phyloP scores from a whole-genome alignment of 2,113 vertebrate species.

The Tyrannus savana region DNA sequence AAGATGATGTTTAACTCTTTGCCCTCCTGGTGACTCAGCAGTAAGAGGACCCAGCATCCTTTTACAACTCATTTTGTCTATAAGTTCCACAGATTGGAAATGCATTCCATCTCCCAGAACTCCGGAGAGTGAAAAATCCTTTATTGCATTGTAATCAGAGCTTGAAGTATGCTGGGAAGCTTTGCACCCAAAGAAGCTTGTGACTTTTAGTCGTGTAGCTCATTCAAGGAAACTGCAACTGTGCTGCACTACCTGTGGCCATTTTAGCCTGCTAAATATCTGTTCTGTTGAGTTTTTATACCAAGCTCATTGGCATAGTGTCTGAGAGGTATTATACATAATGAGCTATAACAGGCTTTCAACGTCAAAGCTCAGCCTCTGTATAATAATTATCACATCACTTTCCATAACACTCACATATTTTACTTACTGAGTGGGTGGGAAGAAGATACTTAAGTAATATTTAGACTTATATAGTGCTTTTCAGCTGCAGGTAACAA shows the following conservation, averaged over 20 bases:
- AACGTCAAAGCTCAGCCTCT: slow-evolving; percentile 11
- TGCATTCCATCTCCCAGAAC: background rate
- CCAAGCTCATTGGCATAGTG: background rate
- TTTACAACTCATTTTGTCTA: background rate
- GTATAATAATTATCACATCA: slow-evolving; percentile 24
- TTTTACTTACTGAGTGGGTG: slow-evolving; percentile 26
- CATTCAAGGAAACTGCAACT: background rate
- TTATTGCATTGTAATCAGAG: background rate
- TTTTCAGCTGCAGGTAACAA: slow-evolving; percentile 10
- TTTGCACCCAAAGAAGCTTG: background rate
- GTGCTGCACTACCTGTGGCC: background rate
- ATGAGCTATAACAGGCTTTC: slow-evolving; percentile 16
- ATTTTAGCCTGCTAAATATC: background rate
- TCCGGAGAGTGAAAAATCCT: background rate
- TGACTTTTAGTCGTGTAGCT: accelerated
- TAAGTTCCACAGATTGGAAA: background rate
- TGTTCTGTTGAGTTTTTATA: background rate
- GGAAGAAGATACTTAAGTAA: slow-evolving; percentile 31
- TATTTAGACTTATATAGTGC: slow-evolving; percentile 30
- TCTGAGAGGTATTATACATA: slow-evolving; percentile 1
- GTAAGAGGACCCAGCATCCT: background rate
- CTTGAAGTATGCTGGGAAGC: background rate
- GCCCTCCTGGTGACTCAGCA: background rate
- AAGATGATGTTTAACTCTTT: slow-evolving; percentile 17
- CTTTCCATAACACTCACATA: background rate